phyloP scores from a whole-genome alignment of 2,888 invertebrate genomes.

The Morpho deidamia region DNA sequence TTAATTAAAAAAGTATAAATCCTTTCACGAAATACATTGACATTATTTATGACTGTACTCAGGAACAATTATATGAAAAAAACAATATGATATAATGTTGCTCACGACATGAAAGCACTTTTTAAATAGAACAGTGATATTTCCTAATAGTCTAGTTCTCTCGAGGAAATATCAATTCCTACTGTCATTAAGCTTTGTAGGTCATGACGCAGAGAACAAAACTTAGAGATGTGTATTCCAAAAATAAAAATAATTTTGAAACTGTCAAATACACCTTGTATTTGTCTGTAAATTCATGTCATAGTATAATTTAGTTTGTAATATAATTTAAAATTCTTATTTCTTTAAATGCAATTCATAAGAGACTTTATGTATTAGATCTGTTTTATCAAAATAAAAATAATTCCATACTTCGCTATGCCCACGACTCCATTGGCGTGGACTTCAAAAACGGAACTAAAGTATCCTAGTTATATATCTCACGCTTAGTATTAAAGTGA shows the following conservation, averaged over 20 bases:
- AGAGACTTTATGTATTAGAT: too few species aligned
- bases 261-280: neutral
- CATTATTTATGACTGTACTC: too few species aligned
- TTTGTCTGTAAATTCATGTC: neutral
- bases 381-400: too few species aligned
- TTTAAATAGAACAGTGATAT: conserved; percentile 28
- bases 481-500: too few species aligned
- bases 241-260: conserved; percentile 4
- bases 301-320: neutral
- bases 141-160: conserved; percentile 28
- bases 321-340: neutral
- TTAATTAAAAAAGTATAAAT: too few species aligned
- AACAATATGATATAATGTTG: neutral
- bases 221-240: conserved; percentile 7
- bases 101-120: neutral
- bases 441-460: too few species aligned
- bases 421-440: too few species aligned
- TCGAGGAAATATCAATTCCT: conserved; percentile 29
- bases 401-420: too few species aligned
- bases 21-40: too few species aligned
- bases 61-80: too few species aligned
- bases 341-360: too few species aligned
- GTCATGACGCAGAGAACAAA: conserved; percentile 19
- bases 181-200: conserved; percentile 25
- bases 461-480: too few species aligned